Base-by-base conservation (phyloP, 2,888 invertebrate species). In the Cataglyphis albicans region DNA sequence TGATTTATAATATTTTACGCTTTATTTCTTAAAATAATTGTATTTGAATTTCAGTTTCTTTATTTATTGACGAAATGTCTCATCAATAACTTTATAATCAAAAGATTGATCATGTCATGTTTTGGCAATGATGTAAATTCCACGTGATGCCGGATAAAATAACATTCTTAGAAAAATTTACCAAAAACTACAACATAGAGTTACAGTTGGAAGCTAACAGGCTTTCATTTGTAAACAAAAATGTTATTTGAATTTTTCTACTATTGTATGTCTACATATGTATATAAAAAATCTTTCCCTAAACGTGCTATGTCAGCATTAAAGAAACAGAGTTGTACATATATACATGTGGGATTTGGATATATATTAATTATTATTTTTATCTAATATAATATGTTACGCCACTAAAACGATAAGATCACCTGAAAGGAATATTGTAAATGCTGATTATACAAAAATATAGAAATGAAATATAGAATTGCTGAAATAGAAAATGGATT, bases 401-500 rank as follows among this genome's bases (percentile, higher is more conserved):
- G 15, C 29, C 6, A 78, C 44, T 44, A 61, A 68, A 78, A 78
- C 5, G 12, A 32, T 44, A 44, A 4, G 15, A 48, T 68, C 18
- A 80, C 59, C 70, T 80, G 48, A 61, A 80, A 59, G 12, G 5
- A 70, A 72, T n/a, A 44, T 29, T 64, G 57, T 12, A 63, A 83
- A 74, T 48, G 55, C 10, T 68, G 29, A 70, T 48, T n/a, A 44
- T 41, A 32, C n/a, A 55, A 64, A 32, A 52, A 2, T 61, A 75
- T 70, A 61, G 32, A 2, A 25, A 70, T 75, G 75, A 35, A 70
- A 80, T 59, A 65, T 75, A 59, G 73, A 74, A 57, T 29, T 35
- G 67, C 89, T 90, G 86, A 85, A 89, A 90, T 74, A 81, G 38
- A 88, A 84, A 21, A 57, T 38, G n/a, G 32, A 57, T 32, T 18